Evolutionary conservation across 2,888 invertebrate genomes (phyloP), one percentile per base, ranked within the genome.

Genomic region (Ariolimax columbianus): DNA sequence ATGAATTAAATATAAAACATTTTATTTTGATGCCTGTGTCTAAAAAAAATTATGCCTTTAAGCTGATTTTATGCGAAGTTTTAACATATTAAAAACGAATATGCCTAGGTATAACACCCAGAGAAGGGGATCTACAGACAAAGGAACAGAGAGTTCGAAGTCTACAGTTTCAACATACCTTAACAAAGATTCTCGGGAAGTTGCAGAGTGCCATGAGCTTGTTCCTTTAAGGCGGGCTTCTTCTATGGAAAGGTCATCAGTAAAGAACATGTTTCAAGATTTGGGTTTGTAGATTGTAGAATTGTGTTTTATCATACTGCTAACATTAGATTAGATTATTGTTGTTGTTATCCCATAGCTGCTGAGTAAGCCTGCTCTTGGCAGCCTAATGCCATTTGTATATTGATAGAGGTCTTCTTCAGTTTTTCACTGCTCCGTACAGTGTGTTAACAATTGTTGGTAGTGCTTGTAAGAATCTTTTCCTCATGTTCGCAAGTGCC

Each of bases 111-210:
- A 81, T 81, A 59, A 81, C 6, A 81, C 72, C 7, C 55, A 51
- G 7, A 47, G 72, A n/a, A 72, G 55, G 33, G 14, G 81, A 14
- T 81, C 72, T 7, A 81, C 72, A 55, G 72, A 81, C 30, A 81
- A 51, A 33, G 72, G 81, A 51, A 79, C 79, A 43, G 79, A 79
- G 43, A 79, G 47, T 33, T 66, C 79, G 17, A 79, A 40, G 33
- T 66, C 79, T 11, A 79, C 79, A 43, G 79, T 79, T 43, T 79
- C 79, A 23, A 68, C 79, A n/a, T 79, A 79, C 43, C 66, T 79
- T n/a, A 79, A 68, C 26, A 79, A 47, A 68, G 40, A 79, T 66
- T 79, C 79, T 43, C 33, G 30, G n/a, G 68, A 43, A 11, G 43
- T 23, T 4, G 38, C 36, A 59, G 79, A 68, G 33, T 33, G 47